Evolutionary conservation across 2,797 vertebrate genomes (phyloP).

Genomic region (Lithobates sylvaticus): DNA sequence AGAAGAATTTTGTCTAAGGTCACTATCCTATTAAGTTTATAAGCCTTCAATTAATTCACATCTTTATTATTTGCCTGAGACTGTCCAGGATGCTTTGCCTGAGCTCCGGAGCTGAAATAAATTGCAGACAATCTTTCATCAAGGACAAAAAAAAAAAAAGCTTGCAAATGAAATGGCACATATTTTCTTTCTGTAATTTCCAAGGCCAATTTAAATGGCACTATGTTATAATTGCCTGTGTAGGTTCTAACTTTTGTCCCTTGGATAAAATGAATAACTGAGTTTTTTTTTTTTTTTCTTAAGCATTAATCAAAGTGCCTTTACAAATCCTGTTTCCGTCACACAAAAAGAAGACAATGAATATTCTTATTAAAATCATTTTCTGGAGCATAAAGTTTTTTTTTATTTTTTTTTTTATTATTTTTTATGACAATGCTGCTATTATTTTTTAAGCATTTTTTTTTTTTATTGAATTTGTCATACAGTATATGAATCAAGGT

Average conservation of each 20-base stretch:
- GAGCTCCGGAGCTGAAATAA: slow-evolving; percentile 38
- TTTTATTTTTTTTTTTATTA: background rate
- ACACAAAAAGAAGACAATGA: slow-evolving; percentile 26
- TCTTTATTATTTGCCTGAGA: slow-evolving; percentile 51
- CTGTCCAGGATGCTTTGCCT: slow-evolving; percentile 16
- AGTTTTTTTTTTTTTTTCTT: slow-evolving; percentile 18
- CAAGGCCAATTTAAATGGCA: slow-evolving; percentile 51
- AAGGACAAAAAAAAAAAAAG: slow-evolving; percentile 49
- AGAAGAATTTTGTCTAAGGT: slow-evolving; percentile 44
- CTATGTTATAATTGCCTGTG: slow-evolving; percentile 35
- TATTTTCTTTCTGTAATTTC: slow-evolving; percentile 20
- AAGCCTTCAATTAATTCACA: slow-evolving; percentile 60
- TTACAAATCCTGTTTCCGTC: slow-evolving; percentile 31
- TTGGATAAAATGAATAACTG: background rate
- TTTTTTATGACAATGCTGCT: background rate
- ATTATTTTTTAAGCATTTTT: background rate
- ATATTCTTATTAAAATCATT: slow-evolving; percentile 48
- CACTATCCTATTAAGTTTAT: slow-evolving; percentile 54
- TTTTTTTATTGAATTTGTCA: background rate
- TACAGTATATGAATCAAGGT: background rate
- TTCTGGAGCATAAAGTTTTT: slow-evolving; percentile 20
- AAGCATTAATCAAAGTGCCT: slow-evolving; percentile 48
- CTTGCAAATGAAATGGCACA: slow-evolving; percentile 14
- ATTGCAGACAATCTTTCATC: slow-evolving; percentile 45
- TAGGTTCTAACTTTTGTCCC: slow-evolving; percentile 42